Evolutionary conservation across 2,797 vertebrate genomes (phyloP).

Genomic region (Enteromius treurensis): DNA sequence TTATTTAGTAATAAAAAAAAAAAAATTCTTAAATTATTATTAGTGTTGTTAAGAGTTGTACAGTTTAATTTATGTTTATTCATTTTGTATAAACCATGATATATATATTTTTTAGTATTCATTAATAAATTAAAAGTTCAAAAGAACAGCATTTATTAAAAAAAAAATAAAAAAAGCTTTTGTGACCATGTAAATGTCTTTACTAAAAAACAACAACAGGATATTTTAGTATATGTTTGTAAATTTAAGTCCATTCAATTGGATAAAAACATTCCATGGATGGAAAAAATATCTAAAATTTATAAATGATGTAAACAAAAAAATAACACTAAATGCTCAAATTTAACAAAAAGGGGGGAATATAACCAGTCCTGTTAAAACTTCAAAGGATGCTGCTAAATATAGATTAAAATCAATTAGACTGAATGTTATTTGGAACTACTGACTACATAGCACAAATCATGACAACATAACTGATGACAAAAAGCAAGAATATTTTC

Average conservation of each 20-base stretch:
- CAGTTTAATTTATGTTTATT: too few relatives aligned
- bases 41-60: neutral
- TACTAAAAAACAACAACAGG: too few relatives aligned
- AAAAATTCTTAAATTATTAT: neutral
- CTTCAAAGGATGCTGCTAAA: slow-evolving; percentile 66
- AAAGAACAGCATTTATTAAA: neutral
- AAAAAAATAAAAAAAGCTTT: neutral
- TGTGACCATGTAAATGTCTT: too few relatives aligned
- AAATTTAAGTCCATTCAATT: neutral
- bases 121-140: neutral
- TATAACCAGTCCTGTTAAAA: slow-evolving; percentile 57
- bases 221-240: neutral
- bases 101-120: neutral
- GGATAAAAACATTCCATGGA: neutral
- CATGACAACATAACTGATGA: neutral
- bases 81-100: neutral
- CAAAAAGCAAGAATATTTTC: neutral
- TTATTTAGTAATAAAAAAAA: neutral
- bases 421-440: slow-evolving; percentile 63
- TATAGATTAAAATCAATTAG: slow-evolving; percentile 61
- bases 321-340: slow-evolving; percentile 63
- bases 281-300: neutral
- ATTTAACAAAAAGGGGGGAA: slow-evolving; percentile 48
- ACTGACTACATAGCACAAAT: slow-evolving; percentile 8
- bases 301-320: slow-evolving; percentile 34